phyloP scores from a whole-genome alignment of 2,888 invertebrate genomes.

The Sialis fuliginosa region DNA sequence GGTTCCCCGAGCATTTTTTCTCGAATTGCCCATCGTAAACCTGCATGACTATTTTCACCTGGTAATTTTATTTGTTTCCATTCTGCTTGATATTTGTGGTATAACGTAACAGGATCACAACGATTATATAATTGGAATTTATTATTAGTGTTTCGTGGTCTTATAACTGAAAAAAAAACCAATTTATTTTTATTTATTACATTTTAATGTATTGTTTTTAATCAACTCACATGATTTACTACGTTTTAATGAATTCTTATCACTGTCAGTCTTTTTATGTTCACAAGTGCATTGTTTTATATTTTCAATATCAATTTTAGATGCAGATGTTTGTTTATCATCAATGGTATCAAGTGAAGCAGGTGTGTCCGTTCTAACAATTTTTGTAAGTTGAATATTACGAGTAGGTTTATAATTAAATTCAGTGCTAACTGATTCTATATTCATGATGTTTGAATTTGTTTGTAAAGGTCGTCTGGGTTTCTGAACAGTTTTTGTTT shows the following conservation, averaged over 20 bases:
- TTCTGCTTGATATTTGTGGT: constrained; percentile 54
- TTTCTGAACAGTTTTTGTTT: too few species aligned
- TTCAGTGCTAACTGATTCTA: too few species aligned
- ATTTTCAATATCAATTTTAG: too few species aligned
- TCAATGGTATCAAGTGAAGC: neutral
- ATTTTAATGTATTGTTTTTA: neutral
- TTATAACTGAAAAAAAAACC: neutral
- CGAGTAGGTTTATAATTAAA: too few species aligned
- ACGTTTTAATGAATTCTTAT: neutral
- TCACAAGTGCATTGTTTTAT: too few species aligned
- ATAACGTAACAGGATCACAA: constrained; percentile 57
- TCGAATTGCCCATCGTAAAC: constrained; percentile 50
- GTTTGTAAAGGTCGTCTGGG: too few species aligned
- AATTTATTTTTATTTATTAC: neutral
- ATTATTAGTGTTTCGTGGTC: neutral
- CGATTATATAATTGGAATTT: constrained; percentile 16
- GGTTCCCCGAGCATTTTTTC: constrained; percentile 34
- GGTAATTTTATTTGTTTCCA: constrained; percentile 63
- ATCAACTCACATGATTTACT: neutral
- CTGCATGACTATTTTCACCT: constrained; percentile 48
- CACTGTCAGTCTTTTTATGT: neutral
- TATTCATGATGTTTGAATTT: too few species aligned
- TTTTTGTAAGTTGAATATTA: too few species aligned
- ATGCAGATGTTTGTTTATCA: neutral
- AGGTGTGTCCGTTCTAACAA: too few species aligned